A percentile compares a stretch with the other conserved stretches of the same genome.
These are phyloP conservation scores for Polypedilum pembai DNA, from an alignment of 1,140 invertebrate genomes.

Conservation along the genomic window DNA sequence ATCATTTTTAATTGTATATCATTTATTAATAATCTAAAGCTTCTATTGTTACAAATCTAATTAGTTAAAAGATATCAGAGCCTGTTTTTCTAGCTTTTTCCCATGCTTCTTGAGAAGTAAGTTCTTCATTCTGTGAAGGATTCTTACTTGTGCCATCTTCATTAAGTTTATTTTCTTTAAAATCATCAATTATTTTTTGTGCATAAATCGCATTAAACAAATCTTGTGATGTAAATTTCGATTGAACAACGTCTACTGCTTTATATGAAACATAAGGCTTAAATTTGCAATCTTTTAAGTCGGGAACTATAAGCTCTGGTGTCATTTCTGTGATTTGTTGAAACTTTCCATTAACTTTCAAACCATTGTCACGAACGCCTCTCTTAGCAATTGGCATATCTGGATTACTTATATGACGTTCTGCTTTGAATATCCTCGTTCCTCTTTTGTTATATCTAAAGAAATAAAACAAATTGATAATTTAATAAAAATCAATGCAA, in stretches of 20 bases:
- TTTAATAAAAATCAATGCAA: background rate
- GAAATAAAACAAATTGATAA: background rate
- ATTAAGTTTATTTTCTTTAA: constrained; percentile 60
- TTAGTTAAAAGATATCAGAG: constrained; percentile 61
- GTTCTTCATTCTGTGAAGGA: constrained; percentile 62
- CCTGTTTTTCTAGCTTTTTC: constrained; percentile 62
- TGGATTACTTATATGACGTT: constrained; percentile 46
- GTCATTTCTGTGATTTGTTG: constrained; percentile 77
- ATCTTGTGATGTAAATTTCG: constrained; percentile 74
- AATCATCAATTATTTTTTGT: constrained; percentile 72
- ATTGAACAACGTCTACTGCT: constrained; percentile 61
- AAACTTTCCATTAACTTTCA: constrained; percentile 49
- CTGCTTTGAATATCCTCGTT: constrained; percentile 55
- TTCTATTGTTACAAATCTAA: background rate
- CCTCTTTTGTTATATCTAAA: constrained; percentile 59
- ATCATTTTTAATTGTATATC: too few species aligned
- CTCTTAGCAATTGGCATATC: constrained; percentile 56
- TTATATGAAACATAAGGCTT: constrained; percentile 92
- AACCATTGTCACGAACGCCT: constrained; percentile 56
- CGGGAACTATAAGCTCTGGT: constrained; percentile 85
- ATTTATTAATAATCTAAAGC: background rate
- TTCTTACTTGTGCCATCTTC: constrained; percentile 58
- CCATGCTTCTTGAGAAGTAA: constrained; percentile 63
- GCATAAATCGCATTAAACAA: constrained; percentile 78
- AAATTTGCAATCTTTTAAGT: constrained; percentile 68